Evolutionary conservation across 2,797 vertebrate species (phyloP).

Genomic region (Clamator glandarius): DNA sequence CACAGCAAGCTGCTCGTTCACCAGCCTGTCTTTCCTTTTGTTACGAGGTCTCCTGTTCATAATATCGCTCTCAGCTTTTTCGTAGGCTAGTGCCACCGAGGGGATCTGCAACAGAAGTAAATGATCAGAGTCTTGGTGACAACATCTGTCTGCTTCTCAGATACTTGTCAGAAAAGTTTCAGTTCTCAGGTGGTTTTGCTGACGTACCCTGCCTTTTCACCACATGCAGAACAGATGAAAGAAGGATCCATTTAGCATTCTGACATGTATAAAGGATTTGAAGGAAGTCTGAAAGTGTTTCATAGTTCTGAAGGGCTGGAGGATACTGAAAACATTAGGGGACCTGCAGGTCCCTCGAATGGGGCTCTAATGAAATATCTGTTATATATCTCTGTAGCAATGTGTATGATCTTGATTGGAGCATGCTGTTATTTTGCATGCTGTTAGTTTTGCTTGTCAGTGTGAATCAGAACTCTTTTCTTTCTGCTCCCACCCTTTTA

Average conservation of each 20-base stretch:
- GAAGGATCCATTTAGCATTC: not conserved
- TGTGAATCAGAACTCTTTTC: not conserved
- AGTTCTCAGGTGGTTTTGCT: not conserved
- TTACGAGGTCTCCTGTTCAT: constrained; percentile 83
- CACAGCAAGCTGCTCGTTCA: constrained; percentile 77
- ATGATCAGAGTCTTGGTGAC: not conserved
- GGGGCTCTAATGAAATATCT: not conserved
- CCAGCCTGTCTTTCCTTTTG: constrained; percentile 79
- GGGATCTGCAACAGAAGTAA: constrained; percentile 74
- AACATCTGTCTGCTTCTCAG: rapidly evolving
- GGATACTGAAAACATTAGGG: not conserved
- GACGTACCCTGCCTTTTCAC: not conserved
- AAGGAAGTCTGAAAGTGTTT: not conserved
- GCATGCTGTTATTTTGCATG: not conserved
- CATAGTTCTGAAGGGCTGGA: not conserved
- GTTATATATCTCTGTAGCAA: not conserved
- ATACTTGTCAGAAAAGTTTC: not conserved
- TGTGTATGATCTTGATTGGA: not conserved
- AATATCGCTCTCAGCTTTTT: constrained; percentile 83
- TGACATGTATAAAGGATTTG: not conserved
- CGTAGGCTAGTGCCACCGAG: constrained; percentile 81
- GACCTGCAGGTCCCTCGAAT: not conserved
- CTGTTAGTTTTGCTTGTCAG: not conserved
- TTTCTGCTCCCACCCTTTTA: not conserved
- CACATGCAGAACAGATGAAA: not conserved